Evolutionary conservation across 92 coral and sea anemone species (phyloP).

Genomic region (Diadumene lineata): DNA sequence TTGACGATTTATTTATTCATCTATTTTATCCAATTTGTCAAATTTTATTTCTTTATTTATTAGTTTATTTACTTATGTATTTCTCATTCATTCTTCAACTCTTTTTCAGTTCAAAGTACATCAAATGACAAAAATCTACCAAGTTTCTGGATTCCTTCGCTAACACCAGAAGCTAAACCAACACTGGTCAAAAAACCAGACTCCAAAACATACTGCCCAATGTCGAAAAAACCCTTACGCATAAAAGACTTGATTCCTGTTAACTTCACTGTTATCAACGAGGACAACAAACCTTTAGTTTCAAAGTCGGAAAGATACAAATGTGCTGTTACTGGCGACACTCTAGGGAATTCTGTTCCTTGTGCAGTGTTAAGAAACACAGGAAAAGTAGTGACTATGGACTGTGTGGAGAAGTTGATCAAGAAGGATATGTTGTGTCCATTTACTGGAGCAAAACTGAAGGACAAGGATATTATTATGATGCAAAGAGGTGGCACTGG

Average conservation of each 20-base stretch:
- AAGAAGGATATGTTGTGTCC: conserved; percentile 97
- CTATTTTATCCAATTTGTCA: too few species aligned
- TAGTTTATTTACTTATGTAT: too few species aligned
- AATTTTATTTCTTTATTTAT: too few species aligned
- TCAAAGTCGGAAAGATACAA: conserved; percentile 82
- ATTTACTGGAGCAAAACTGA: conserved; percentile 77
- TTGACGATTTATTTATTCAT: too few species aligned
- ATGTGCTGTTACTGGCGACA: conserved; percentile 92
- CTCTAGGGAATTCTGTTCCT: conserved; percentile 93
- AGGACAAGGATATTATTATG: conserved; percentile 81
- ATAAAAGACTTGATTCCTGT: conserved; percentile 92
- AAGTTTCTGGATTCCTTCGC: conserved; percentile 97
- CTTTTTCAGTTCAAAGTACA: conserved; percentile 24
- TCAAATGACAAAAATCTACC: conserved; percentile 70
- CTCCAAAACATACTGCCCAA: conserved; percentile 93
- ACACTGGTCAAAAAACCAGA: conserved; percentile 88
- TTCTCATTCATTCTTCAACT: background rate
- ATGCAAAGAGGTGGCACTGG: conserved; percentile 99
- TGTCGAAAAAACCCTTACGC: conserved; percentile 76
- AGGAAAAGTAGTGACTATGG: conserved; percentile 96
- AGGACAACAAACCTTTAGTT: conserved; percentile 76
- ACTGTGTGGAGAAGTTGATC: conserved; percentile 90
- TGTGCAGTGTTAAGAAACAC: conserved; percentile 95
- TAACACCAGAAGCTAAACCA: conserved; percentile 92
- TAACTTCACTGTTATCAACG: conserved; percentile 71